A percentile compares a stretch with the other conserved stretches of the same genome.
Evolutionary conservation across 2,888 invertebrate species (phyloP).

Genomic region (Leptinotarsa haldemani): DNA sequence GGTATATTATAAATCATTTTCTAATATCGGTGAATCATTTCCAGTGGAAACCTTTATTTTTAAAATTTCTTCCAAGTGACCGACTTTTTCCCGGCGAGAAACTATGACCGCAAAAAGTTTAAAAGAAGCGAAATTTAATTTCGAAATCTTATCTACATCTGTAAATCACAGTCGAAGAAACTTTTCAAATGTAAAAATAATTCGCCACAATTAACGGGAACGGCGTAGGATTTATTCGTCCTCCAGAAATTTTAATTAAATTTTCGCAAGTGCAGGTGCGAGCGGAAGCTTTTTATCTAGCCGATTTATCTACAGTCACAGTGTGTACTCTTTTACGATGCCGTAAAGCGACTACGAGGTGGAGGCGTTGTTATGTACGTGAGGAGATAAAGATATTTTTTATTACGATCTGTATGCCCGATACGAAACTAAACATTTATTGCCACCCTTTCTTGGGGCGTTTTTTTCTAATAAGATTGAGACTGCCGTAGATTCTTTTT

Average conservation of each 20-base stretch:
- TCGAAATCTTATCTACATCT: conserved; percentile 61
- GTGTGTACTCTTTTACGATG: conserved; percentile 58
- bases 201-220: conserved; percentile 50
- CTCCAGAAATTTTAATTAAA: conserved; percentile 50
- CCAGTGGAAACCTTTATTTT: background rate
- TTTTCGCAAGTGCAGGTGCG: conserved; percentile 53
- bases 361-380: conserved; percentile 48
- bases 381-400: conserved; percentile 57
- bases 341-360: conserved; percentile 53
- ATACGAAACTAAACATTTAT: conserved; percentile 46
- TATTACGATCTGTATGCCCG: conserved; percentile 52
- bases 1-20: no score
- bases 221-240: conserved; percentile 33
- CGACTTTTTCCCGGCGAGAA: background rate
- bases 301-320: conserved; percentile 57
- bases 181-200: conserved; percentile 51
- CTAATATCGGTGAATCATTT: background rate
- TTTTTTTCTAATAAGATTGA: background rate
- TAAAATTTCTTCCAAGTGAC: background rate
- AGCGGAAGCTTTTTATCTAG: conserved; percentile 56
- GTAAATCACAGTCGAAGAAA: conserved; percentile 69
- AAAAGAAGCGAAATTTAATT: conserved; percentile 31
- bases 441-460: background rate
- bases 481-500: background rate
- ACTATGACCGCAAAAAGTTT: conserved; percentile 6